These are phyloP conservation scores for Ptiloglossa arizonensis DNA, from an alignment of 1,140 invertebrate species.

Conservation along the genomic window DNA sequence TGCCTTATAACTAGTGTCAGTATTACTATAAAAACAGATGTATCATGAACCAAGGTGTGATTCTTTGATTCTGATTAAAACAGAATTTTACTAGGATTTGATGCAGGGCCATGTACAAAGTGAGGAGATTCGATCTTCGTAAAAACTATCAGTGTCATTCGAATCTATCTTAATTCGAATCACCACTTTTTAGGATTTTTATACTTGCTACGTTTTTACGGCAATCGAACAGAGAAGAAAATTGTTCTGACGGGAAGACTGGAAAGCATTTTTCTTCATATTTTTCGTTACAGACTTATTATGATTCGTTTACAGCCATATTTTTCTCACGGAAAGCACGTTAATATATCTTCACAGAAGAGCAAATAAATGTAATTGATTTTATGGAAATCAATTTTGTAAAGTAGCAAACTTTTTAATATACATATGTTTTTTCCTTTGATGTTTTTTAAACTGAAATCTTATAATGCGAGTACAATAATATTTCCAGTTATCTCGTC, in stretches of 20 bases:
- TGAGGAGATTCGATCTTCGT: not conserved
- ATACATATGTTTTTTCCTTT: not conserved
- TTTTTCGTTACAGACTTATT: not conserved
- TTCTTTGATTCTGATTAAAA: not conserved
- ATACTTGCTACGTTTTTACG: constrained; percentile 35
- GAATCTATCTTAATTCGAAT: constrained; percentile 34
- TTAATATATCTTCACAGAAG: constrained; percentile 3
- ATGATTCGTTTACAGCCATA: not conserved
- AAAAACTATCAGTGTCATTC: not conserved
- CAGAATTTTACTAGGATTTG: constrained; percentile 25
- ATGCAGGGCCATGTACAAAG: constrained; percentile 53
- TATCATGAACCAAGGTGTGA: constrained; percentile 16
- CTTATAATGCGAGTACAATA: not conserved
- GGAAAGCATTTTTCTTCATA: constrained; percentile 39
- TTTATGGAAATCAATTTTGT: not conserved
- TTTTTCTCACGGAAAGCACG: constrained; percentile 6
- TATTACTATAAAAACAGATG: constrained; percentile 1
- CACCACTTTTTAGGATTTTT: constrained; percentile 48
- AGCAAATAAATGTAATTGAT: not conserved
- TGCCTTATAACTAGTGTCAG: constrained; percentile 45
- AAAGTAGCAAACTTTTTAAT: not conserved
- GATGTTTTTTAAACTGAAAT: not conserved
- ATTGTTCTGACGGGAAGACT: constrained; percentile 26
- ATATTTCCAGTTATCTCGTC: constrained; percentile 47
- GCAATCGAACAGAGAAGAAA: not conserved